These are phyloP conservation scores for Phaethornis superciliosus DNA, from an alignment of 2,113 vertebrate species.

Conservation along the genomic window DNA sequence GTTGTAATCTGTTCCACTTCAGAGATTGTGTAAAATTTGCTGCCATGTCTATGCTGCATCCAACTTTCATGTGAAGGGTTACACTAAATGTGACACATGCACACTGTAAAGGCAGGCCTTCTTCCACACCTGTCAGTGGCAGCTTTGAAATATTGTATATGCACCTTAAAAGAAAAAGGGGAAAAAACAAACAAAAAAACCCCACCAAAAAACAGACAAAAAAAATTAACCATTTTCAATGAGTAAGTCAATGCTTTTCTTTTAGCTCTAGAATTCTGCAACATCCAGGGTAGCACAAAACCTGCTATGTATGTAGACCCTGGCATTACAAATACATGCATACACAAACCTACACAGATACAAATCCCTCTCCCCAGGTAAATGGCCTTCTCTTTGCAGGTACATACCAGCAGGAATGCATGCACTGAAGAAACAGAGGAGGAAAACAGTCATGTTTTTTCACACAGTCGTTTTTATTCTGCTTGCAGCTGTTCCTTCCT, in stretches of 20 bases:
- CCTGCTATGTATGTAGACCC: not conserved
- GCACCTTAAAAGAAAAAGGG: not conserved
- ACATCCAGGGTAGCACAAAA: not conserved
- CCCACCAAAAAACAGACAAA: not conserved
- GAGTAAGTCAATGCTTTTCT: not conserved
- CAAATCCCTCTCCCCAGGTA: not conserved
- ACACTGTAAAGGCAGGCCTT: not conserved
- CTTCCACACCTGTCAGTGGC: not conserved
- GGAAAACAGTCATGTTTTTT: not conserved
- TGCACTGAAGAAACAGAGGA: slow-evolving; percentile 2
- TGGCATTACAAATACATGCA: not conserved
- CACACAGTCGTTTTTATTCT: slow-evolving; percentile 2
- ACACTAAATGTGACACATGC: not conserved
- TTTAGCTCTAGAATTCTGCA: not conserved
- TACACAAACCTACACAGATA: not conserved
- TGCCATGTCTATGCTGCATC: not conserved
- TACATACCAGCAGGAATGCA: slow-evolving; percentile 33
- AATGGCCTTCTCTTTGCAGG: not conserved
- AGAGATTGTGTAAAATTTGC: not conserved
- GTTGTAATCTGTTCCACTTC: not conserved
- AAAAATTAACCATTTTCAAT: not conserved
- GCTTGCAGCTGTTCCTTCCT: not conserved
- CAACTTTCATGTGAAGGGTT: not conserved
- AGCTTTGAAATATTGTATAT: not conserved
- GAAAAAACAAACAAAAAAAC: too few species aligned